Base-by-base conservation (phyloP, 2,113 vertebrate genomes). In the Spilogale gracilis region DNA sequence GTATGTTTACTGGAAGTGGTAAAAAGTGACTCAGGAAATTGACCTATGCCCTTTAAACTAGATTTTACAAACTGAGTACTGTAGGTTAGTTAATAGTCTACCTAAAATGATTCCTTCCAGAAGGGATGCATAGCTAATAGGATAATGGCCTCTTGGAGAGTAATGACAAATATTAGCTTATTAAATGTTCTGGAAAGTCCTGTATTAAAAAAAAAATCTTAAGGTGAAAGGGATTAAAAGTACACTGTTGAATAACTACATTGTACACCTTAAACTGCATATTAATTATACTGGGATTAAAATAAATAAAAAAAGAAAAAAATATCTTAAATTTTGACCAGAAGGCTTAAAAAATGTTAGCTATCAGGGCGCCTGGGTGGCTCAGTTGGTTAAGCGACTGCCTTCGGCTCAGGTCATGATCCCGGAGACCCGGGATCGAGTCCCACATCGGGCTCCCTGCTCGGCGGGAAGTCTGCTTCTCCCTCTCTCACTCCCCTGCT, bases 21-120 rank as follows among this genome's bases (percentile, higher is more conserved):
- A 56, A 94, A 96, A 69, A 76, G 32, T 96, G 83, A 92, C 74
- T 63, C 56, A 86, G 45, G 74, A 82, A 92, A 61, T 65, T 63
- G 82, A 69, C 43, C 12, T 52, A 65, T 6, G 61, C 78, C 76
- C 52, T 88, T 97, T 56, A 48, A 81, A 60, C 21, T 9, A 84
- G 54, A 94, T 78, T 93, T 97, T 94, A 32, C 27, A 92, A 79
- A 73, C 23, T 88, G 14, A 69, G 6, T 88, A n/a, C 60, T 90
- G 0, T 63, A 69, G n/a, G 43, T 71, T 38, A 38, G 25, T 67
- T 81, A 45, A n/a, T 48, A 84, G 10, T 9, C 69, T 84, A n/a
- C 54, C 86, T 95, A 83, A 79, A 94, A 79, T 25, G 27, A 79
- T 69, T 92, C 48, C 20, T 90, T 94, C 50, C 80, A 67, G 79